Conservation (phyloP, 2,113 vertebrate genomes). For the Cyphomyrus plagiostoma region DNA sequence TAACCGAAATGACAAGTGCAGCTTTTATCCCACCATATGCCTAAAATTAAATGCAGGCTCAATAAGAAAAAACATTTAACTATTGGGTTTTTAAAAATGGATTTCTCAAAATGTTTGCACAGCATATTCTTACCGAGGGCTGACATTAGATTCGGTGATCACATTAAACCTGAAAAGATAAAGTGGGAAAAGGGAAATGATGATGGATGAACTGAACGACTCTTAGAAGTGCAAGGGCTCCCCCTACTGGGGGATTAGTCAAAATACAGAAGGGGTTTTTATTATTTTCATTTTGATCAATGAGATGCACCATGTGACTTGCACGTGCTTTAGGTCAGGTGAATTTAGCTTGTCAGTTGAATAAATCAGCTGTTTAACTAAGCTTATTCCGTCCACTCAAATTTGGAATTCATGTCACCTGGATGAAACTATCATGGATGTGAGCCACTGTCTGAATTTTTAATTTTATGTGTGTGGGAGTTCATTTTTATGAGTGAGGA, state of each 20-base stretch:
- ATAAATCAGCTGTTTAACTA: neutral
- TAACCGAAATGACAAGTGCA: neutral
- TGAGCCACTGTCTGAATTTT: neutral
- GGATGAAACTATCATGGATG: neutral
- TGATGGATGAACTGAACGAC: neutral
- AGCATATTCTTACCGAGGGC: neutral
- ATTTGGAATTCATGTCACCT: neutral
- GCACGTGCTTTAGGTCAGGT: neutral
- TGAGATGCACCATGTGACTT: neutral
- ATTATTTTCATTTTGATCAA: neutral
- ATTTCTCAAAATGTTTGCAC: neutral
- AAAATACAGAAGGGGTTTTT: neutral
- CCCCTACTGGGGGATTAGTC: neutral
- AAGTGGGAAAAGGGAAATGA: neutral
- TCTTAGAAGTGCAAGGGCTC: neutral
- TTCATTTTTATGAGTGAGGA: neutral
- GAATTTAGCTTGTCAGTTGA: neutral
- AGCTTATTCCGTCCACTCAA: neutral
- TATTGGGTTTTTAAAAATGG: neutral
- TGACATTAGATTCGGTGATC: neutral
- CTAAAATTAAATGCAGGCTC: neutral
- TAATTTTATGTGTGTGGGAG: neutral
- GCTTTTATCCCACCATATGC: neutral
- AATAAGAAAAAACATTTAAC: neutral
- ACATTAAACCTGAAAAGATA: neutral